Evolutionary conservation across 2,797 vertebrate genomes (phyloP), one percentile per base, ranked within the genome.

Genomic region (Ptychadena robeensis): DNA sequence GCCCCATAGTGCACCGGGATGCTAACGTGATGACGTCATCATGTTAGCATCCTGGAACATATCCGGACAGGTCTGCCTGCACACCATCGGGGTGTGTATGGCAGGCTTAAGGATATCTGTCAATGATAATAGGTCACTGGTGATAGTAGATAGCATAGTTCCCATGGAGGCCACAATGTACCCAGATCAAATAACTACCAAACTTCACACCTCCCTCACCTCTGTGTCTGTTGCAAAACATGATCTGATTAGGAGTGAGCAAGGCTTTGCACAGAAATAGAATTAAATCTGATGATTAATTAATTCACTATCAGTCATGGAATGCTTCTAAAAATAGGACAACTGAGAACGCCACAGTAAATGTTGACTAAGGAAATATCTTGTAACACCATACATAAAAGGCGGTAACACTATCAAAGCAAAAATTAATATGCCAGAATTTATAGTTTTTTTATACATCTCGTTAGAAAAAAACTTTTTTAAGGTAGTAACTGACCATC

Each of bases 151-250:
- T 31, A 64, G 37, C 59, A 75, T 75, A 63, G 59, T 30, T 75
- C n/a, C 10, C 9, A 12, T 38, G 22, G 34, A 38, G 73, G 25
- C 8, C 73, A 75, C 4, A 63, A 22, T 64, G 73, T 75, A 63
- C 73, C 73, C 57, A 30, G 35, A 32, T 75, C 73, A 75, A 10
- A 38, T 75, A 34, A 12, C 27, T 57, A 74, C 27, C 35, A 74
- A 28, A 61, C n/a, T 61, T 61, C 72, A 73, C 53, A 18, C 30
- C 25, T 73, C 32, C 35, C 73, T 18, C 57, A 75, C 25, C 73
- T 75, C 25, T 27, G 25, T 22, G 30, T 59, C 18, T 59, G 25
- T 64, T 61, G 30, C 72, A 37, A 34, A n/a, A 73, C 3, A 73
- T 22, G 57, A 61, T 61, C 57, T 74, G 37, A 7, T 22, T 25